These are phyloP conservation scores for Patella pellucida DNA, from an alignment of 2,888 invertebrate genomes.

Conservation along the genomic window DNA sequence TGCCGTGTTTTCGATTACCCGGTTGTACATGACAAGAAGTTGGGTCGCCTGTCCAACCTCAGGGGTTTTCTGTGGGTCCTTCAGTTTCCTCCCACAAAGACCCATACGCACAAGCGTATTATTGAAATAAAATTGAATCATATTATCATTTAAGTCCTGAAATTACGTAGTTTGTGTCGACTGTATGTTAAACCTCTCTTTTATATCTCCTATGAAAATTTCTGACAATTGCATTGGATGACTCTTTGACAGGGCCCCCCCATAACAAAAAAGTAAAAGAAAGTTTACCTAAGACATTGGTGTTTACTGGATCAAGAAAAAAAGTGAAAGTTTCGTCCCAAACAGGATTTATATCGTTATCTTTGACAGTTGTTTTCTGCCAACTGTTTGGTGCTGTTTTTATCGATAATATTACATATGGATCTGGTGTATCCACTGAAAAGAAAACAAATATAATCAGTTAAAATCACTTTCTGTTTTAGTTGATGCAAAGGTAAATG, in stretches of 20 bases:
- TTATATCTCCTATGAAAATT: not conserved
- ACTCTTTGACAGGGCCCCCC: not conserved
- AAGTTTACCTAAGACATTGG: constrained; percentile 64
- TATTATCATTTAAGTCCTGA: too few species aligned
- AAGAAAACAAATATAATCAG: constrained; percentile 9
- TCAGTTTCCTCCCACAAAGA: too few species aligned
- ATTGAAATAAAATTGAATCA: too few species aligned
- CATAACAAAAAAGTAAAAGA: not conserved
- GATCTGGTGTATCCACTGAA: constrained; percentile 71
- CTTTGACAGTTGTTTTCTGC: constrained; percentile 65
- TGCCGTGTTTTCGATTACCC: too few species aligned
- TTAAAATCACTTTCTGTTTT: too few species aligned
- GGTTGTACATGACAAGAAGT: too few species aligned
- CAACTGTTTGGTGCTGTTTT: constrained; percentile 67
- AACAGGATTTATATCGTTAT: constrained; percentile 68
- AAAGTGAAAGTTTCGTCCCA: constrained; percentile 72
- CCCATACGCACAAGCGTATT: too few species aligned
- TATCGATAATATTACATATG: constrained; percentile 68
- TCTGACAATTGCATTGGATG: not conserved
- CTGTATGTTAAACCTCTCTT: too few species aligned
- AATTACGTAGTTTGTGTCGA: too few species aligned
- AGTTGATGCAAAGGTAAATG: too few species aligned
- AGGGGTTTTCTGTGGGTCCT: too few species aligned
- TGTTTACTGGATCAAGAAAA: constrained; percentile 62
- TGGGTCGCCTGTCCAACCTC: too few species aligned